A percentile compares a stretch with the other conserved stretches of the same genome.
These are phyloP conservation scores for Tridacna crocea DNA, from an alignment of 2,888 invertebrate species.

Conservation along the genomic window DNA sequence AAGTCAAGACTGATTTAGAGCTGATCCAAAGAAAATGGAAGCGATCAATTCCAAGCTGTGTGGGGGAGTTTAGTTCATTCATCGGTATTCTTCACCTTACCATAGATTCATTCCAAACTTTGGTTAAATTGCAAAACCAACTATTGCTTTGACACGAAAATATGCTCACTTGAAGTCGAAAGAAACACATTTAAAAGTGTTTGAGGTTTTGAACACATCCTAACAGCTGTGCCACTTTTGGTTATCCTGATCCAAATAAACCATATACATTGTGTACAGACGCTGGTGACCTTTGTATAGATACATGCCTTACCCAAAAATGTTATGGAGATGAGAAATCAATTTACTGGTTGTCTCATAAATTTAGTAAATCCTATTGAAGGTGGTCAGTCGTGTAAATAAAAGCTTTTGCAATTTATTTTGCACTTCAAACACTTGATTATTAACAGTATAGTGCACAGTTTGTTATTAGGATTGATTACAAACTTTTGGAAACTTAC, in stretches of 20 bases:
- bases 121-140: conserved; percentile 30
- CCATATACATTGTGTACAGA: conserved; percentile 49
- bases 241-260: conserved; percentile 38
- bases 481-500: conserved; percentile 27
- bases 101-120: conserved; percentile 55
- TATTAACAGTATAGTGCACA: conserved; percentile 28
- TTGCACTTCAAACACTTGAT: conserved; percentile 26
- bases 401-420: conserved; percentile 41
- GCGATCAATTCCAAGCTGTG: conserved; percentile 27
- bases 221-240: conserved; percentile 45
- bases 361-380: conserved; percentile 16
- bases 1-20: conserved; percentile 3
- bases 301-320: conserved; percentile 23
- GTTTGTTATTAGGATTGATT: conserved; percentile 39
- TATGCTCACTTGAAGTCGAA: conserved; percentile 41
- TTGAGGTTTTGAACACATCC: conserved; percentile 45
- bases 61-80: conserved; percentile 50
- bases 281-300: conserved; percentile 35
- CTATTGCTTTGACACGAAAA: conserved; percentile 38
- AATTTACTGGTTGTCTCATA: conserved; percentile 38
- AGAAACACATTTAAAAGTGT: conserved; percentile 25
- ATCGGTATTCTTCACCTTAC: conserved; percentile 59
- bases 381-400: conserved; percentile 30
- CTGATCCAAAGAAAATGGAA: conserved; percentile 28
- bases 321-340: conserved; percentile 22